phyloP scores from a whole-genome alignment of 2,888 invertebrate genomes.

The Branchellion lobata region DNA sequence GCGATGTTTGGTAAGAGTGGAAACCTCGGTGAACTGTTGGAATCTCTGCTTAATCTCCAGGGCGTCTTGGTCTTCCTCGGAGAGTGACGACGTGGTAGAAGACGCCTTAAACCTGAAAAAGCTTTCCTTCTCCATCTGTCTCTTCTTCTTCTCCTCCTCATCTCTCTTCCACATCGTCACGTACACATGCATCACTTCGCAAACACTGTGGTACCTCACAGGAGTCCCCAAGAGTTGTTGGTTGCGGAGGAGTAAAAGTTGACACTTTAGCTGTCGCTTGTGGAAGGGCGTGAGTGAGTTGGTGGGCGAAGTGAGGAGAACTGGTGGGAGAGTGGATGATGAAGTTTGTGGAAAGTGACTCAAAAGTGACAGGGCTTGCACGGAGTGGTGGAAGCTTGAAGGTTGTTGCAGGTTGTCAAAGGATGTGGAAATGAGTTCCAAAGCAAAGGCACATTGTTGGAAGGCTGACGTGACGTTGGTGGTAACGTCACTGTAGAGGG shows the following conservation, averaged over 20 bases:
- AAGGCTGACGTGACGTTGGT: constrained; percentile 73
- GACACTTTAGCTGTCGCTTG: constrained; percentile 3
- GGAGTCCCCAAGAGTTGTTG: background rate
- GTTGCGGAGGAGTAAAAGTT: background rate
- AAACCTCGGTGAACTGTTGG: constrained; percentile 62
- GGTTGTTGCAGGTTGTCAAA: background rate
- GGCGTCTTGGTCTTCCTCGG: constrained; percentile 61
- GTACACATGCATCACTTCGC: constrained; percentile 62
- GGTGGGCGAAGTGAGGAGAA: background rate
- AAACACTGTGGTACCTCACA: background rate
- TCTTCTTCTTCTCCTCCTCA: constrained; percentile 74
- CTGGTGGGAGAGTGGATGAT: background rate
- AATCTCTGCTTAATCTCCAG: constrained; percentile 59
- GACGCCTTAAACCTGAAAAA: constrained; percentile 1
- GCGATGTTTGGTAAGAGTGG: no score
- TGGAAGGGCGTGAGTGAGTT: background rate
- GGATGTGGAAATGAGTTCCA: background rate
- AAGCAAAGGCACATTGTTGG: constrained; percentile 66
- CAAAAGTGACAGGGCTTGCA: background rate
- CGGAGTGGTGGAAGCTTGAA: background rate
- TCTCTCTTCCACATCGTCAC: constrained; percentile 75
- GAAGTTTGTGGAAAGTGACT: background rate
- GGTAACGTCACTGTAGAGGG: constrained; percentile 77
- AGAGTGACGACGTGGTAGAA: constrained; percentile 59
- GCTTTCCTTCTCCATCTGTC: constrained; percentile 55